Base-by-base conservation (phyloP, 2,888 invertebrate species). In the Agrenia bidenticulata region DNA sequence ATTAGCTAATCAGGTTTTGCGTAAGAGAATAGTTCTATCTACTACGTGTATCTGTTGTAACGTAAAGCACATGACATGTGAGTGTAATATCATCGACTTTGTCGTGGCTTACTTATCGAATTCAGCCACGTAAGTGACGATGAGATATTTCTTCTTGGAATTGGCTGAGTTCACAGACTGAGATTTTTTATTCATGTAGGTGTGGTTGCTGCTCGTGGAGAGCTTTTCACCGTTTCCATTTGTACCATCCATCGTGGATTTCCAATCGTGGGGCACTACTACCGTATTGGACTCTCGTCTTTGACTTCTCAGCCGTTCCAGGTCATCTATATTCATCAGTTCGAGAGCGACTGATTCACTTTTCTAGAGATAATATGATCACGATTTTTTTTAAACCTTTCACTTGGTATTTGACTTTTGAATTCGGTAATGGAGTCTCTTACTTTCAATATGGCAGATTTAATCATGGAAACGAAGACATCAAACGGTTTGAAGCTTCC, bases 401-500 rank as follows among this genome's bases (percentile, higher is more conserved):
- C 39, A 39, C 39, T 39, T 39, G 39, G 9, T 39, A 39, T 39
- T 11, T 39, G 9, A 39, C 39, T 39, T 39, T 39, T 39, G 39
- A 9, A 39, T 39, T 11, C 39, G 39, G 9, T n/a, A n/a, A 39
- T 15, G 15, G 39, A 11, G 45, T 9, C 45, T 17, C 67, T 72
- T 79, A 83, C 83, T 79, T 83, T 83, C 62, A 84, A 76, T 50
- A 84, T 77, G 50, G 83, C 84, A 15, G 83, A 83, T 77, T 82
- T 83, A 32, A 84, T 77, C 84, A 84, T 84, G 5, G 82, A 80
- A 5, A 82, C 77, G 76, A 84, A 84, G 32, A 83, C 81, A 69
- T 82, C 80, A 72, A 84, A 84, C 68, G 82, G 82, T 74, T 84
- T 84, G 76, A 81, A 84, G 78, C 83, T 84, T 54, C 84, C 84